A percentile compares a stretch with the other conserved stretches of the same genome.
phyloP scores from a whole-genome alignment of 2,797 vertebrate genomes.

The Apogon talboti region DNA sequence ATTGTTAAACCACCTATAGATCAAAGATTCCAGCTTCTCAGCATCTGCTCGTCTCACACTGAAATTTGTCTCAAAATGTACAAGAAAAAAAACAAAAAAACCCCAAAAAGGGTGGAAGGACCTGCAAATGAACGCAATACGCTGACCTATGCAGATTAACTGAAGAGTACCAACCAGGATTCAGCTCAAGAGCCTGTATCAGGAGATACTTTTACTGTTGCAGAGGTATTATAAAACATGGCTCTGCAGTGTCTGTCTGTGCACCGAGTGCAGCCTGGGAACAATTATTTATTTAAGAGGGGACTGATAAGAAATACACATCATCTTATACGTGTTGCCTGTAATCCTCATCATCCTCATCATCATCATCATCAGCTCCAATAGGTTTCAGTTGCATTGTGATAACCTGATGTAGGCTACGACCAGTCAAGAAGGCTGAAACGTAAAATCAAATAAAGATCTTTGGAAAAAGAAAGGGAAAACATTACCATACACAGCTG shows the following conservation, averaged over 20 bases:
- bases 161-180: conserved; percentile 23
- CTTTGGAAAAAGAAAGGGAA: conserved; percentile 61
- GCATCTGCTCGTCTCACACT: conserved; percentile 78
- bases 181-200: conserved; percentile 12
- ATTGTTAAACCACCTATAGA: conserved; percentile 35
- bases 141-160: not conserved
- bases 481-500: conserved; percentile 83
- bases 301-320: conserved; percentile 65
- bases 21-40: conserved; percentile 72
- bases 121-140: conserved; percentile 1
- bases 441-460: conserved; percentile 73
- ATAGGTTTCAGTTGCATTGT: conserved; percentile 39
- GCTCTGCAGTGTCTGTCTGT: conserved; percentile 64
- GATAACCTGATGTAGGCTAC: conserved; percentile 80
- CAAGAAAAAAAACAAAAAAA: no score
- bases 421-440: conserved; percentile 81
- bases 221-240: conserved; percentile 60
- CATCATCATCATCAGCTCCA: conserved; percentile 51
- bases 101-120: not conserved
- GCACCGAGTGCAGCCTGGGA: conserved; percentile 36
- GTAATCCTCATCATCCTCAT: conserved; percentile 28
- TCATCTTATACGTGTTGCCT: conserved; percentile 61
- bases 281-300: conserved; percentile 46
- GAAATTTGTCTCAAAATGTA: conserved; percentile 37
- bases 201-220: conserved; percentile 27